Percentiles rank a stretch among this genome's conserved stretches.
These are phyloP conservation scores for Monoplex corrugatus DNA, from an alignment of 2,888 invertebrate species.

Conservation along the genomic window DNA sequence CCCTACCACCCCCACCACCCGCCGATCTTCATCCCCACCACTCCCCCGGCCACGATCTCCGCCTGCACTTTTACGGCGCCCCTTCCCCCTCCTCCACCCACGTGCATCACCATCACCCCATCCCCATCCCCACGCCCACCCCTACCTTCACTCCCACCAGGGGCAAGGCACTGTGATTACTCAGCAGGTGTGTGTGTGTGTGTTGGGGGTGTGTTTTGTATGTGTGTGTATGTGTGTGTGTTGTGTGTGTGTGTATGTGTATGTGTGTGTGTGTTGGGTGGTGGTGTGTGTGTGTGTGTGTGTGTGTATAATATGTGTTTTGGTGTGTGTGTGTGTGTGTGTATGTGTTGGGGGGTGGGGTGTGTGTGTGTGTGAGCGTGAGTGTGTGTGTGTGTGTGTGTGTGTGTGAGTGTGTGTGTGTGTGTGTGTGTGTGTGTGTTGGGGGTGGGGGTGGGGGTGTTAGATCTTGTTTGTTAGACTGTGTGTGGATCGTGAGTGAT, in stretches of 20 bases:
- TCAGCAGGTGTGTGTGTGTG: not conserved
- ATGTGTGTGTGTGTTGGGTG: not conserved
- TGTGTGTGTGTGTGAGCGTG: not conserved
- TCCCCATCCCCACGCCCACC: not conserved
- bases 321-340: constrained; percentile 15
- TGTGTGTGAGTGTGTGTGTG: not conserved
- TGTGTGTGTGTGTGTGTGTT: not conserved
- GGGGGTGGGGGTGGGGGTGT: too few species aligned
- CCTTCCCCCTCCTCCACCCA: not conserved
- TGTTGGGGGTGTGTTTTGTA: not conserved
- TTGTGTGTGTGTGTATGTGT: too few species aligned
- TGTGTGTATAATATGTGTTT: not conserved
- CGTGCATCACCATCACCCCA: too few species aligned
- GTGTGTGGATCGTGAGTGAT: too few species aligned
- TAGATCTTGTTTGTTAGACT: too few species aligned
- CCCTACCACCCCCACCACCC: not conserved
- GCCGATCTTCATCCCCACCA: not conserved
- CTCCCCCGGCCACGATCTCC: not conserved
- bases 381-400: not conserved
- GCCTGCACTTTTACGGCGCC: not conserved
- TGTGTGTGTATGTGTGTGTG: not conserved
- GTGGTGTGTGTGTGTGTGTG: not conserved
- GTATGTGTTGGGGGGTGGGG: not conserved
- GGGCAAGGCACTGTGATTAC: not conserved
- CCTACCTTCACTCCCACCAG: not conserved